Conservation (phyloP, 2,113 vertebrate species). For the Phyllopteryx taeniolatus region DNA sequence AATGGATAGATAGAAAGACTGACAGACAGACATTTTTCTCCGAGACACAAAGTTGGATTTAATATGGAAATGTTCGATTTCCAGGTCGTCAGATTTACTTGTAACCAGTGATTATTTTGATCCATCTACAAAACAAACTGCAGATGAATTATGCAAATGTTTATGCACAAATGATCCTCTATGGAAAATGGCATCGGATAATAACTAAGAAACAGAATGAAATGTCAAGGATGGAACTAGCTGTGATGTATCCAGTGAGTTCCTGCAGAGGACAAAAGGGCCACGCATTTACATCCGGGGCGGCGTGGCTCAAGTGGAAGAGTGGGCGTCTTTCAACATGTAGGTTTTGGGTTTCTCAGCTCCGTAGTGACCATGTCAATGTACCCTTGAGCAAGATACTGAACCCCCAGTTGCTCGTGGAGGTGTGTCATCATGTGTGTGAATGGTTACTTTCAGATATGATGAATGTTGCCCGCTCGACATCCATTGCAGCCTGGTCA, state of each 20-base stretch:
- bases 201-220: constrained; percentile 17
- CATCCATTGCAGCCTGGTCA: no score
- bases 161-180: constrained; percentile 51
- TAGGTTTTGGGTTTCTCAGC: neutral
- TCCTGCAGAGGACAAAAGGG: neutral
- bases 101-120: constrained; percentile 50
- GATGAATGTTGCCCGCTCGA: no score
- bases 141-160: constrained; percentile 69
- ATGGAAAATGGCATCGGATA: constrained; percentile 40
- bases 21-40: neutral
- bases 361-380: neutral
- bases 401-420: no score
- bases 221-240: constrained; percentile 25
- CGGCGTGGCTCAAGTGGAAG: neutral
- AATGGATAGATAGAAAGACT: no score
- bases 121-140: constrained; percentile 45
- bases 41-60: neutral
- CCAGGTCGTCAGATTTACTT: constrained; percentile 45
- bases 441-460: no score
- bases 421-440: no score
- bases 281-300: neutral
- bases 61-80: neutral
- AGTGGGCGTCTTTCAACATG: neutral
- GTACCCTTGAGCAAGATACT: neutral
- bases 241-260: constrained; percentile 9